Evolutionary conservation across 2,888 invertebrate genomes (phyloP).

Genomic region (Spodoptera littoralis): DNA sequence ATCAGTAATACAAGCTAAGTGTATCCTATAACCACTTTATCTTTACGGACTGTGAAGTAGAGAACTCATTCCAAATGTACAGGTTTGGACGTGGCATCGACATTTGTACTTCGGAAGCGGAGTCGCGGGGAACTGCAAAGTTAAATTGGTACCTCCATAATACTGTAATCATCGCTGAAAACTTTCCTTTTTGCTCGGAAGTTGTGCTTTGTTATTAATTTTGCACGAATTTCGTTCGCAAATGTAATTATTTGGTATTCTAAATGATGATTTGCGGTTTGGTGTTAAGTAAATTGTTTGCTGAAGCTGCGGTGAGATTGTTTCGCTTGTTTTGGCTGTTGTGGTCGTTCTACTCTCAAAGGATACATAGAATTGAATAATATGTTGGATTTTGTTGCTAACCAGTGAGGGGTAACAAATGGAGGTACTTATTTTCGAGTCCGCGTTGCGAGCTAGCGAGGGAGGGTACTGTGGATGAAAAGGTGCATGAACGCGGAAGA

Average conservation of each 20-base stretch:
- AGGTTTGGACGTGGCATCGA: constrained; percentile 24
- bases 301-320: constrained; percentile 36
- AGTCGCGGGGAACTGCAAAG: constrained; percentile 20
- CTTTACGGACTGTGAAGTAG: constrained; percentile 13
- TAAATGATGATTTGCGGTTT: constrained; percentile 57
- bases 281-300: constrained; percentile 55
- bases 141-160: constrained; percentile 13
- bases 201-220: constrained; percentile 57
- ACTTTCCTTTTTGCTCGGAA: constrained; percentile 61
- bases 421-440: too few species aligned
- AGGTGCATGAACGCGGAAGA: constrained; percentile 3
- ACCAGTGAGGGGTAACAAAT: constrained; percentile 6
- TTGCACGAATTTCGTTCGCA: constrained; percentile 40
- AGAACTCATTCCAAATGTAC: constrained; percentile 25
- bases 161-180: constrained; percentile 64
- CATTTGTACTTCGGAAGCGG: constrained; percentile 5
- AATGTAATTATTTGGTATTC: constrained; percentile 55
- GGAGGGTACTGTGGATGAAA: background rate
- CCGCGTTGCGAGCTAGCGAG: too few species aligned
- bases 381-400: constrained; percentile 24
- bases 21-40: constrained; percentile 18
- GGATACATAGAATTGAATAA: constrained; percentile 15
- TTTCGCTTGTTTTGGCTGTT: constrained; percentile 29
- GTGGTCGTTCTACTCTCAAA: constrained; percentile 21
- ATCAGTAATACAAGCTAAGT: constrained; percentile 73